Percentiles rank a stretch among this genome's conserved stretches.
Conservation (phyloP, 2,797 vertebrate genomes). For the Rhynchonycteris naso region DNA sequence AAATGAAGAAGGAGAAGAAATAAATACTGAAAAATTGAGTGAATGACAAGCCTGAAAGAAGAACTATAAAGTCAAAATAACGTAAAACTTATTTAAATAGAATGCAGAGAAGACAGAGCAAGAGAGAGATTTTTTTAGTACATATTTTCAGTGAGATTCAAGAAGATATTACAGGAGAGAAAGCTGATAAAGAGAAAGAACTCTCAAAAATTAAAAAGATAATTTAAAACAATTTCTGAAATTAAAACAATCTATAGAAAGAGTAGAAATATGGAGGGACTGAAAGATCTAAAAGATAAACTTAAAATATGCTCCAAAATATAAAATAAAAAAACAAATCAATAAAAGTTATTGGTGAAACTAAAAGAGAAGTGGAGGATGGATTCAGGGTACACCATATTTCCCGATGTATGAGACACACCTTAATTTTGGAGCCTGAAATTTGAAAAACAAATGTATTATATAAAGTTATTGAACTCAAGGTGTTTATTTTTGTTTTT, state of each 20-base stretch:
- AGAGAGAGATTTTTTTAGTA: neutral
- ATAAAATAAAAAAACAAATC: neutral
- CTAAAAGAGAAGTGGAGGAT: neutral
- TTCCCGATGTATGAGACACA: no score
- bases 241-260: slow-evolving; percentile 7
- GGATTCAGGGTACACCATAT: neutral
- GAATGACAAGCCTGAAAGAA: neutral
- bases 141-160: neutral
- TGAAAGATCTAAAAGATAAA: neutral
- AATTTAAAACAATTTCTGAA: neutral
- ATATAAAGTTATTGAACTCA: no score
- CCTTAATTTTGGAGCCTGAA: no score
- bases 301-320: neutral
- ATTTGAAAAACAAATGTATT: no score
- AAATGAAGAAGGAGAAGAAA: neutral
- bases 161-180: neutral
- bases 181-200: neutral
- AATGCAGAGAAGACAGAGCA: neutral
- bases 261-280: neutral
- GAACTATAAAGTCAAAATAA: slow-evolving; percentile 32
- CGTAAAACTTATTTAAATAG: neutral
- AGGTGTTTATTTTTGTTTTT: no score
- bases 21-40: neutral
- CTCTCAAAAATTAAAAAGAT: neutral
- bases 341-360: slow-evolving; percentile 7